Evolutionary conservation across 2,113 vertebrate species (phyloP), one percentile per base, ranked within the genome.

Genomic region (Osmerus eperlanus): DNA sequence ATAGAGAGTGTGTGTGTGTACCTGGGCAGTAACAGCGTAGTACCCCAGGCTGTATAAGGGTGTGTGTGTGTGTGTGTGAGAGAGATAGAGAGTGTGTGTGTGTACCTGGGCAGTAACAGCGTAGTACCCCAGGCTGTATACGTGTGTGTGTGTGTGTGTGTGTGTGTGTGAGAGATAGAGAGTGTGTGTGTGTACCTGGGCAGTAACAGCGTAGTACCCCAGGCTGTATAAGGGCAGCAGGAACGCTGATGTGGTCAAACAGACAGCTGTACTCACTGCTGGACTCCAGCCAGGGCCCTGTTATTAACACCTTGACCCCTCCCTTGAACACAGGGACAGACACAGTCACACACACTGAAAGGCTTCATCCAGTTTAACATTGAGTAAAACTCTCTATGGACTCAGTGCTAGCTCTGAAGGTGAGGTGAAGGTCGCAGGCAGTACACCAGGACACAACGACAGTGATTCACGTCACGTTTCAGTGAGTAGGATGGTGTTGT

Each of bases 21-120:
- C 97, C 97, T 93, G 97, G 97, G 88, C 97, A 99, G 91, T 99
- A 99, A 89, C 97, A 99, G 84, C 97, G 95, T 82, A 99, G 93
- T 73, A 99, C 97, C 51, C 97, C 97, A 0, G 97, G 97, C 91
- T 99, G 97, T 76, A 99, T 99, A 81, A 99, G 54, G 6, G 13
- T 73, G 14, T 29, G 19, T 5, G 25, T 71, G n/a, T 65, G 14
- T 47, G 7, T 25, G 3, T 47, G 19, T 51, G 4, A 51, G n/a
- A n/a, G n/a, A n/a, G n/a, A n/a, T n/a, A n/a, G n/a, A n/a, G n/a
- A n/a, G n/a, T n/a, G n/a, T 18, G 5, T 36, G 16, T 19, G 18
- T 47, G 16, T 91, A 99, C 97, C 97, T 93, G 97, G 97, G 88
- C 97, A 99, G 91, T 99, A 99, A 89, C 97, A 99, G 84, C 97